Evolutionary conservation across 2,113 vertebrate species (phyloP).

Genomic region (Ginglymostoma cirratum): DNA sequence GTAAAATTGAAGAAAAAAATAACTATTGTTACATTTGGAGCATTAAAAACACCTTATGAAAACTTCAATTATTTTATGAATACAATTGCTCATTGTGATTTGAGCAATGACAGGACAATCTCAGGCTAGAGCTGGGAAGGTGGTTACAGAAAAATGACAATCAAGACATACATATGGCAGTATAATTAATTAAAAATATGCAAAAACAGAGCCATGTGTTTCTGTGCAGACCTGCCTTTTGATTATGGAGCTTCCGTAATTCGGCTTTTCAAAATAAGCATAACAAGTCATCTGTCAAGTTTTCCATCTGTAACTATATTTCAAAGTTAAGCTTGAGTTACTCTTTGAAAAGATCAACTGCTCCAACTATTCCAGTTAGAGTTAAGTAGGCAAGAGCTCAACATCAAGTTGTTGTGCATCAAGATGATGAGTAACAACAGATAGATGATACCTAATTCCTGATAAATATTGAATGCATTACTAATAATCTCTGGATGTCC

Average conservation of each 20-base stretch:
- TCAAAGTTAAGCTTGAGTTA: not conserved
- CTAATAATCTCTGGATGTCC: not conserved
- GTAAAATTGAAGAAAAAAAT: too few relatives aligned
- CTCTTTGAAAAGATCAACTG: not conserved
- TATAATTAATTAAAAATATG: not conserved
- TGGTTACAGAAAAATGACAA: not conserved
- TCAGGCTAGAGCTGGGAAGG: not conserved
- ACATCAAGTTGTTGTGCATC: not conserved
- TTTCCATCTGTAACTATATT: not conserved
- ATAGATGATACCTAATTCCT: not conserved
- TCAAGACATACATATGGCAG: not conserved
- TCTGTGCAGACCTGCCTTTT: not conserved
- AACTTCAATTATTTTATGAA: not conserved
- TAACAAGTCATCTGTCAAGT: not conserved
- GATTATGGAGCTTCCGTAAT: not conserved
- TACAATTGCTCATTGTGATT: not conserved
- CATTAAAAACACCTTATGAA: not conserved
- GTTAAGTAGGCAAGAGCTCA: not conserved
- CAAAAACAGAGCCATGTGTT: not conserved
- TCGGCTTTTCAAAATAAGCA: not conserved
- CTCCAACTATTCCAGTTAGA: not conserved
- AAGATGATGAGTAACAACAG: not conserved
- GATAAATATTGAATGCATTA: not conserved
- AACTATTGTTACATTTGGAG: not conserved
- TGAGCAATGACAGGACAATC: not conserved